Evolutionary conservation across 23 tunicate species (phyloP).

Genomic region (Oikopleura dioica): DNA sequence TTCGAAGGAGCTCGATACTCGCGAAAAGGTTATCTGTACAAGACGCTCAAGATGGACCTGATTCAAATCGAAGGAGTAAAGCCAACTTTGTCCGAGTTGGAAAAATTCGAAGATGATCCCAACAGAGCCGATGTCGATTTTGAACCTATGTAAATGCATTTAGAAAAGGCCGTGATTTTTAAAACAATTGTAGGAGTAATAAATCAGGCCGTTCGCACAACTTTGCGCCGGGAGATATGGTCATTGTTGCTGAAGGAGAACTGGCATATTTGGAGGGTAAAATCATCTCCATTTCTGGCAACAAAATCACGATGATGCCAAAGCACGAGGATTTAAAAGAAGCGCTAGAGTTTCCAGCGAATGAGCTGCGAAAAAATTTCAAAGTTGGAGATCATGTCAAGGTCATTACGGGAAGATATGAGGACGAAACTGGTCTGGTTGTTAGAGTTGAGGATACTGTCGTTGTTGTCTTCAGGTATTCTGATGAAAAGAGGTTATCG

Average conservation of each 20-base stretch:
- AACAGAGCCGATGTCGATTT: slow-evolving; percentile 66
- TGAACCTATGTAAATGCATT: slow-evolving; percentile 10
- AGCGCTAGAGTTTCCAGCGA: slow-evolving; percentile 63
- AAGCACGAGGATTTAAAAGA: slow-evolving; percentile 79
- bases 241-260: slow-evolving; percentile 80
- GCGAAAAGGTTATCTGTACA: neutral
- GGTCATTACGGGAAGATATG: slow-evolving; percentile 79
- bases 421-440: slow-evolving; percentile 80
- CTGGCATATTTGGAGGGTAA: slow-evolving; percentile 48
- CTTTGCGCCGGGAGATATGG: slow-evolving; percentile 80
- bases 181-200: too few relatives aligned
- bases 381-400: slow-evolving; percentile 91
- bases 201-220: slow-evolving; percentile 26
- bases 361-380: slow-evolving; percentile 54
- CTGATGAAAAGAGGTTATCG: neutral
- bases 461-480: slow-evolving; percentile 39
- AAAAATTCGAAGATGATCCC: slow-evolving; percentile 84
- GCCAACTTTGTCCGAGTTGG: slow-evolving; percentile 78
- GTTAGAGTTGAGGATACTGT: slow-evolving; percentile 63
- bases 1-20: slow-evolving; percentile 62
- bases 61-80: slow-evolving; percentile 43
- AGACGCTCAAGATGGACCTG: neutral
- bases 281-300: slow-evolving; percentile 54
- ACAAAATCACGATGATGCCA: slow-evolving; percentile 80
- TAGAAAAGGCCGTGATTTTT: too few relatives aligned